Percentiles rank a stretch among this genome's conserved stretches.
Conservation (phyloP, 2,888 invertebrate genomes). For the Tachystola acroxantha region DNA sequence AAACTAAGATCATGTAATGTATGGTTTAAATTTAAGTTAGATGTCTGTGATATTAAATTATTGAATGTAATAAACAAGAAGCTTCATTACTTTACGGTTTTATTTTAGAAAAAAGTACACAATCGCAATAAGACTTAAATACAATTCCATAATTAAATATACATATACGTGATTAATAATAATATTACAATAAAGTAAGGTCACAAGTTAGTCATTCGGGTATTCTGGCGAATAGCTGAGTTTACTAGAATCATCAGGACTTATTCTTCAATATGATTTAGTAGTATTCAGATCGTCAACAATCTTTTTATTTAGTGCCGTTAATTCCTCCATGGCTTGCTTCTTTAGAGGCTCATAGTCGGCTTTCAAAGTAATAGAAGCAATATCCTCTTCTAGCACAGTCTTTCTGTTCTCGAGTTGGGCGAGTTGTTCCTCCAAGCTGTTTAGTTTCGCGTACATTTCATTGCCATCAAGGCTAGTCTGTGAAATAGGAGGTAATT, state of each 20-base stretch:
- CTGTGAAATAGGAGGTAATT: constrained; percentile 47
- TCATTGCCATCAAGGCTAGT: constrained; percentile 83
- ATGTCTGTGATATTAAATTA: constrained; percentile 59
- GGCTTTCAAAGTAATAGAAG: constrained; percentile 81
- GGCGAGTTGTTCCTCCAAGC: constrained; percentile 83
- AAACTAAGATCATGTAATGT: too few relatives aligned
- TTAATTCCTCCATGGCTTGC: constrained; percentile 74
- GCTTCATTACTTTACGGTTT: too few relatives aligned
- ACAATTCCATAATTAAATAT: too few relatives aligned
- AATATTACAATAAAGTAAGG: too few relatives aligned
- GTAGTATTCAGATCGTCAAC: constrained; percentile 57
- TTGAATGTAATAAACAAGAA: constrained; percentile 12
- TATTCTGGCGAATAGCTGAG: too few relatives aligned
- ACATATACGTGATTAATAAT: too few relatives aligned
- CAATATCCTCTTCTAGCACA: constrained; percentile 82
- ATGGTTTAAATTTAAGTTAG: not conserved
- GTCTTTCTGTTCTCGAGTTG: constrained; percentile 83
- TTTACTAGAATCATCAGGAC: too few relatives aligned
- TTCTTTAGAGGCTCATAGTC: constrained; percentile 82
- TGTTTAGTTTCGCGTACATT: constrained; percentile 82
- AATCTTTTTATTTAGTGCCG: constrained; percentile 76
- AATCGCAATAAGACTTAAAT: not conserved
- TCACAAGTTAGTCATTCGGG: too few relatives aligned
- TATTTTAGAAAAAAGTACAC: not conserved
- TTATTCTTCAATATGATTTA: constrained; percentile 46